Evolutionary conservation across 2,888 invertebrate genomes (phyloP), one percentile per base, ranked within the genome.

Genomic region (Lasius fuliginosus): DNA sequence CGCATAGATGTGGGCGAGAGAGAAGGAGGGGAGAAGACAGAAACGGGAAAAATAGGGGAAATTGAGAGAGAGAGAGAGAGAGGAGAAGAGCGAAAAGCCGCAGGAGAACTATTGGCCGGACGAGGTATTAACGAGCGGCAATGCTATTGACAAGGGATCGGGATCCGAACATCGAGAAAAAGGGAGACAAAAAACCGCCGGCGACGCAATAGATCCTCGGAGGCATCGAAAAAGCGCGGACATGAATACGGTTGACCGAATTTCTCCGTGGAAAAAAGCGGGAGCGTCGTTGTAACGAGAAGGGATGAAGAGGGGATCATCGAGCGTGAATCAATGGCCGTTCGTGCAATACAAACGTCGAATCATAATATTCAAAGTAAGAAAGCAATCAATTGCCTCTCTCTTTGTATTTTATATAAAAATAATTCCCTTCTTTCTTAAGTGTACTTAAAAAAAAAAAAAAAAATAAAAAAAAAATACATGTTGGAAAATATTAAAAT

Each of bases 51-150:
- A 86, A 74, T 85, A 68, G 84, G 83, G 49, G 82, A 67, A 69
- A 83, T 68, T 75, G 77, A 69, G 76, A 8, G 53, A 42, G n/a
- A 65, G 60, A 67, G 67, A 84, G 73, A 79, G 65, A 76, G 79
- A 68, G 67, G 81, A 77, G 86, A 87, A 87, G 87, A 85, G 88
- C 83, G 89, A 85, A 90, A 89, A 90, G 90, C 90, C 87, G 87
- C 86, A 79, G 92, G 42, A 65, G 84, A 92, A 91, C 84, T 91
- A 92, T 92, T 92, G 92, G 82, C 92, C 91, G 79, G 83, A 82
- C 90, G 85, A 90, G 90, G 92, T 92, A 92, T 92, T 92, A 92
- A 92, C 91, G 89, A 90, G 90, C 86, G 84, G 91, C 86, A 85
- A 90, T 90, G 79, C 88, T 92, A 92, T 92, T 92, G 92, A 88